Conservation (phyloP, 2,113 vertebrate genomes). For the Toxostoma redivivum region DNA sequence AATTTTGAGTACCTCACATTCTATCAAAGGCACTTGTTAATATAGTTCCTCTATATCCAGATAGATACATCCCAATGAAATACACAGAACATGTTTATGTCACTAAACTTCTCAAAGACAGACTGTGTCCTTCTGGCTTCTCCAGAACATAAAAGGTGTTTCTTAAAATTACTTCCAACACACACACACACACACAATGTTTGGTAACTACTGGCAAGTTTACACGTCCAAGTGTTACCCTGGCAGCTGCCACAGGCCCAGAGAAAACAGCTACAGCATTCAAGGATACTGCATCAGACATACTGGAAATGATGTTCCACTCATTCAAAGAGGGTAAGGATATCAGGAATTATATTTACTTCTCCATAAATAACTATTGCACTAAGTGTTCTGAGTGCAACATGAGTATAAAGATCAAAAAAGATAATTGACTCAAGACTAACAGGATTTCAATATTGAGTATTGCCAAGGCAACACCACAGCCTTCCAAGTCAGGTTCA, state of each 20-base stretch:
- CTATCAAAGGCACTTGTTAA: background rate
- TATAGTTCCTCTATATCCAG: background rate
- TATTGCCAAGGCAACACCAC: background rate
- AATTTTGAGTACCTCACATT: fast-evolving
- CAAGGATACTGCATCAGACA: background rate
- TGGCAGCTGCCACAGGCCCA: background rate
- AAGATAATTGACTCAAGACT: background rate
- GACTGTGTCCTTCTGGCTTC: background rate
- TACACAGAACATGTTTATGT: background rate
- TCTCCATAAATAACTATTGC: background rate
- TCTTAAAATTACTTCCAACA: background rate
- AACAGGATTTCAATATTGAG: background rate
- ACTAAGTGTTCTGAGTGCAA: background rate
- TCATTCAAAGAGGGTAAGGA: background rate
- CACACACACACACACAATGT: background rate
- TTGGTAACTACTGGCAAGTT: background rate
- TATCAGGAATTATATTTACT: background rate
- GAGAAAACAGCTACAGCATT: background rate
- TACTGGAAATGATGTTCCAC: background rate
- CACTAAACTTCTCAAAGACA: background rate
- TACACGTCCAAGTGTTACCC: background rate
- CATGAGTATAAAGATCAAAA: background rate
- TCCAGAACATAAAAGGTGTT: background rate
- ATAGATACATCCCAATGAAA: background rate
- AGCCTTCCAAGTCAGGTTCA: background rate